Evolutionary conservation across 2,113 vertebrate genomes (phyloP), one percentile per base, ranked within the genome.

Genomic region (Arvicanthis niloticus): DNA sequence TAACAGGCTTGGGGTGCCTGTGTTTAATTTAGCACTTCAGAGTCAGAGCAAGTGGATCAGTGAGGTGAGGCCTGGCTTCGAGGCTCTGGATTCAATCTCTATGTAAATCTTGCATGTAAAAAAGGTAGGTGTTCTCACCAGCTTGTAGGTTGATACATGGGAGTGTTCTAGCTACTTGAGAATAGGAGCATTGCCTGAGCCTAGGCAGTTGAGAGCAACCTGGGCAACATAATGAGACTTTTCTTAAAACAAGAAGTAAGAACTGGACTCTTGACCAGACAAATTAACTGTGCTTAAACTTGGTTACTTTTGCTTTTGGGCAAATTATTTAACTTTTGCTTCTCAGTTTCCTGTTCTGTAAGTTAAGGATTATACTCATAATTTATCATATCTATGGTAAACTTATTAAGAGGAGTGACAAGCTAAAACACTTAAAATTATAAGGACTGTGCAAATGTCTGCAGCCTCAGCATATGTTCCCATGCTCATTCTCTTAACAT

Each of bases 261-360:
- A 72, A 37, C 56, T 73, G 78, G 45, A 58, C 68, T 91, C 29
- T 91, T 40, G 29, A n/a, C 19, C 73, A 82, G n/a, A 37, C 42
- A 67, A 37, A 72, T 19, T 77, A 56, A 58, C 42, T 53, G 48
- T 53, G 21, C 22, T 89, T 58, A 80, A 65, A 53, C 21, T 94
- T 56, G 58, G 56, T 22, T 78, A 76, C 80, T 84, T 93, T 96
- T 82, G 82, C 84, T n/a, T 51, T n/a, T 56, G n/a, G 45, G 53
- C n/a, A 73, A 68, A 34, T 91, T 88, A 76, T 85, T 94, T 86
- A 65, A 73, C 40, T 2, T 82, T 9, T 86, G n/a, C 42, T 77
- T 93, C 29, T 93, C 34, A 40, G 26, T 95, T 91, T 94, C 3
- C 24, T 42, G 16, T 60, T 84, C 58, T 82, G 37, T 84, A 84